These are phyloP conservation scores for Hymenochirus boettgeri DNA, from an alignment of 2,113 vertebrate genomes.

Conservation along the genomic window DNA sequence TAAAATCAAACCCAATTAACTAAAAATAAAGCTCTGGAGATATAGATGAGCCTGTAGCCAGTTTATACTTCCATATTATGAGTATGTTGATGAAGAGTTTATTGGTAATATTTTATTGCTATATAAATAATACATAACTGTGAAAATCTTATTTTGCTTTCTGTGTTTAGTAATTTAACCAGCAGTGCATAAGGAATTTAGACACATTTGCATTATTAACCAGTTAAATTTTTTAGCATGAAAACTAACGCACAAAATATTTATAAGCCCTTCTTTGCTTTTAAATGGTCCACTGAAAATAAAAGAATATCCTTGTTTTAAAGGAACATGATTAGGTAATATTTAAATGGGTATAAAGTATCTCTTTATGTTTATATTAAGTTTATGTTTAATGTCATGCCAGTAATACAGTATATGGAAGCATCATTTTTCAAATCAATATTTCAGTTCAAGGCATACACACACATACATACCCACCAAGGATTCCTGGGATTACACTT, in stretches of 20 bases:
- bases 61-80: constrained; percentile 1
- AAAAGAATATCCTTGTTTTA: too few relatives aligned
- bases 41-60: constrained; percentile 22
- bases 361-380: too few relatives aligned
- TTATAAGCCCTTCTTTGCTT: constrained; percentile 15
- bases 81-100: constrained; percentile 25
- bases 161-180: constrained; percentile 14
- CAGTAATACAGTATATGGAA: too few relatives aligned
- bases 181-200: constrained; percentile 16
- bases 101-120: constrained; percentile 30
- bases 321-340: too few relatives aligned
- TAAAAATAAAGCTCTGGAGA: background rate
- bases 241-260: constrained; percentile 16
- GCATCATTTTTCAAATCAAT: too few relatives aligned
- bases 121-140: constrained; percentile 31
- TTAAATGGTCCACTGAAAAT: too few relatives aligned
- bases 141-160: constrained; percentile 25
- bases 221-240: constrained; percentile 27
- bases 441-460: too few relatives aligned
- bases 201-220: constrained; percentile 34
- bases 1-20: too few relatives aligned
- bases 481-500: too few relatives aligned
- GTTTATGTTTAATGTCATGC: too few relatives aligned
- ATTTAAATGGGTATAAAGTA: too few relatives aligned
- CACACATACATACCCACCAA: too few relatives aligned